These are phyloP conservation scores for Dascillus cervinus DNA, from an alignment of 2,888 invertebrate species.

Conservation along the genomic window DNA sequence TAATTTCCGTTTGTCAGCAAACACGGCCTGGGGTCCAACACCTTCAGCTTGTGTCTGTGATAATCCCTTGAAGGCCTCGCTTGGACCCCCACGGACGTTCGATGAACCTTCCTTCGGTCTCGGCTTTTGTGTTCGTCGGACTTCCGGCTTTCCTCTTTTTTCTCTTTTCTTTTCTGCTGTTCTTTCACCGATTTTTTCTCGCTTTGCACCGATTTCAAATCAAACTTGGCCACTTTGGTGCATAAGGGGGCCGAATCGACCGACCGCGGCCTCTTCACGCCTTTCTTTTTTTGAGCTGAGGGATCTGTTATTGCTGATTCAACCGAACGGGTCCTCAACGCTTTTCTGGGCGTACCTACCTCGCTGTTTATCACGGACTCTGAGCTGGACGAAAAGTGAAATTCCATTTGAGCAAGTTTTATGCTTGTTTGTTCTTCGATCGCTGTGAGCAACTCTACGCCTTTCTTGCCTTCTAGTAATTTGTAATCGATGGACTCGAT, in stretches of 20 bases:
- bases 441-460: conserved; percentile 31
- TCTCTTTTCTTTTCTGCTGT: conserved; percentile 10
- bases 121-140: conserved; percentile 4
- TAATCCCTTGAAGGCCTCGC: conserved; percentile 11
- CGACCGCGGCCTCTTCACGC: conserved; percentile 31
- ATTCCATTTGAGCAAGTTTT: conserved; percentile 24
- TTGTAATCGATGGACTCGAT: conserved; percentile 28
- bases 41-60: conserved; percentile 12
- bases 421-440: conserved; percentile 33
- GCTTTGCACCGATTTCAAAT: conserved; percentile 1
- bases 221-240: conserved; percentile 17
- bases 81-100: conserved; percentile 18
- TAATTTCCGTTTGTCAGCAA: conserved; percentile 32
- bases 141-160: conserved; percentile 10
- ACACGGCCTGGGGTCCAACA: conserved; percentile 21
- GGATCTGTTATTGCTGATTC: conserved; percentile 20
- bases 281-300: conserved; percentile 20
- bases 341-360: conserved; percentile 22
- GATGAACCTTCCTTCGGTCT: conserved; percentile 1
- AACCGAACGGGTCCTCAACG: conserved; percentile 31
- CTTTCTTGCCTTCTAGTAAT: conserved; percentile 32
- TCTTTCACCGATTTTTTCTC: conserved; percentile 1
- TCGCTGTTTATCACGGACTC: conserved; percentile 17
- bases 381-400: conserved; percentile 23
- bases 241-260: conserved; percentile 25